phyloP scores from a whole-genome alignment of 2,113 vertebrate species.

The Platanista minor region DNA sequence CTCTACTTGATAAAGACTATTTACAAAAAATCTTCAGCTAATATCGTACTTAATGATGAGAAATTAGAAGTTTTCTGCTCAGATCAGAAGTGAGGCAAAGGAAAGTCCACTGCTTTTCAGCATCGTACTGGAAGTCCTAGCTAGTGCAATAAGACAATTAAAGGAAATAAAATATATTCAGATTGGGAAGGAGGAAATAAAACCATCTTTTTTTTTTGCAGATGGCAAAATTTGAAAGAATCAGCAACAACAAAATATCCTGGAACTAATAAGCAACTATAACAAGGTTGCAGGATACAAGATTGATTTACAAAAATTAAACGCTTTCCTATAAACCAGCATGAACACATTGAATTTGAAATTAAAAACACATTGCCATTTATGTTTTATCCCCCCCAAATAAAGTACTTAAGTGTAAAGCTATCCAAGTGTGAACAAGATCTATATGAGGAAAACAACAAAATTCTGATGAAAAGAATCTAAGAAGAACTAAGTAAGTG shows the following conservation, averaged over 20 bases:
- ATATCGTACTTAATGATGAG: not conserved
- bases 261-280: not conserved
- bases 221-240: not conserved
- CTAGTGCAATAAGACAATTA: not conserved
- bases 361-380: not conserved
- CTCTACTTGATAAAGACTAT: not conserved
- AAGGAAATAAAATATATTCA: not conserved
- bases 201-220: not conserved
- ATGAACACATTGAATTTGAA: not conserved
- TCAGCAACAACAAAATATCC: not conserved
- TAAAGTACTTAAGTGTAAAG: not conserved
- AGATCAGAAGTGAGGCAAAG: not conserved
- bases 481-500: not conserved
- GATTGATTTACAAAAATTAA: not conserved
- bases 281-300: not conserved
- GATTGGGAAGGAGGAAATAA: not conserved
- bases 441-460: not conserved
- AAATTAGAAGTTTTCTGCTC: not conserved
- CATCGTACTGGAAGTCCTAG: not conserved
- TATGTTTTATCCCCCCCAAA: not conserved
- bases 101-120: not conserved
- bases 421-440: not conserved
- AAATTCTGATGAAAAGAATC: not conserved
- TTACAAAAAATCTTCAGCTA: not conserved
- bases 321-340: not conserved